Evolutionary conservation across 1,140 invertebrate species (phyloP).

Genomic region (Hyles vespertilio): DNA sequence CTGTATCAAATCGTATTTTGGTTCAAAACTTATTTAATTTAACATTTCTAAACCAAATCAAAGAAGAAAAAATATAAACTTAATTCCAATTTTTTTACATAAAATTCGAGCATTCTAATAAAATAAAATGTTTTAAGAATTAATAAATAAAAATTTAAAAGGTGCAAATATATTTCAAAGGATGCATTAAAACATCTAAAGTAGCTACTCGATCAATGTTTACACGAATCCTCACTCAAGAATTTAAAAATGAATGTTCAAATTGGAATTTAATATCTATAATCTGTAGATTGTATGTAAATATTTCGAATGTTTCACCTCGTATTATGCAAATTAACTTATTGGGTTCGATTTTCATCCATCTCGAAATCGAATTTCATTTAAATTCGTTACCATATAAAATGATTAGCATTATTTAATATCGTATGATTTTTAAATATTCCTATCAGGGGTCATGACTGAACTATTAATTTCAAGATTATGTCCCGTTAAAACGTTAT

Average conservation of each 20-base stretch:
- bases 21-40: no score
- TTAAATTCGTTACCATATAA: conserved; percentile 29
- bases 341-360: conserved; percentile 43
- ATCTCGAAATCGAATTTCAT: conserved; percentile 41
- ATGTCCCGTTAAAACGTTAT: background rate
- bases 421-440: conserved; percentile 2
- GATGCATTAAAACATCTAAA: no score
- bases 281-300: conserved; percentile 28
- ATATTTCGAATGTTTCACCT: conserved; percentile 37
- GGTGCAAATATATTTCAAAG: no score
- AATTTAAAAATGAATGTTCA: conserved; percentile 24
- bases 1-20: conserved; percentile 9
- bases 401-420: conserved; percentile 41
- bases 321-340: conserved; percentile 47
- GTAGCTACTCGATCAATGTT: no score
- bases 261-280: conserved; percentile 28
- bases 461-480: conserved; percentile 2
- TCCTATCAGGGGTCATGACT: background rate
- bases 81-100: no score
- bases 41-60: no score
- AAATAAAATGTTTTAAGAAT: no score
- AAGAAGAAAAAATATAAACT: no score
- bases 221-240: no score
- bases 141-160: background rate
- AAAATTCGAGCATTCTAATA: no score